phyloP scores from a whole-genome alignment of 2,797 vertebrate species.

The Sphenopsis melanotis region DNA sequence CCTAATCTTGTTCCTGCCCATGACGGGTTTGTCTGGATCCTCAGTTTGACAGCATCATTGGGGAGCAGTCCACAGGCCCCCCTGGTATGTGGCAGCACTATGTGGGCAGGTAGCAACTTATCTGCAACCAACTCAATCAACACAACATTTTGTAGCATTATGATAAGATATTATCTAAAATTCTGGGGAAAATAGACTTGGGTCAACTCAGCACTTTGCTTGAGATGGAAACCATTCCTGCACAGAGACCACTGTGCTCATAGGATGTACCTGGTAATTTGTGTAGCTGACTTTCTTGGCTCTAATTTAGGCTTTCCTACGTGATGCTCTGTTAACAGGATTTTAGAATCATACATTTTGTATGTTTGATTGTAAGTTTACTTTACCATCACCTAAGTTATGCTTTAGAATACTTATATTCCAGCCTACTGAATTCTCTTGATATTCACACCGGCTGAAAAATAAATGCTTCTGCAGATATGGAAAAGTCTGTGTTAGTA shows the following conservation, averaged over 20 bases:
- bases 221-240: neutral
- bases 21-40: neutral
- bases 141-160: neutral
- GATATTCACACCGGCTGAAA: neutral
- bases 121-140: neutral
- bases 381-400: neutral
- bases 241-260: neutral
- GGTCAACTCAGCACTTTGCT: neutral
- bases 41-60: neutral
- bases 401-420: neutral
- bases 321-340: neutral
- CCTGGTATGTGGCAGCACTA: neutral
- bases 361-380: neutral
- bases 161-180: neutral
- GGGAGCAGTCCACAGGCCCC: neutral
- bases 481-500: neutral
- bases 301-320: neutral
- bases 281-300: neutral
- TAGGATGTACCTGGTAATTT: neutral
- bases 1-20: neutral
- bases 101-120: neutral
- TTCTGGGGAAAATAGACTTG: neutral
- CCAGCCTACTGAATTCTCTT: neutral
- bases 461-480: neutral
- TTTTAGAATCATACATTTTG: neutral